These are phyloP conservation scores for Eueides isabella DNA, from an alignment of 1,140 invertebrate species.

Conservation along the genomic window DNA sequence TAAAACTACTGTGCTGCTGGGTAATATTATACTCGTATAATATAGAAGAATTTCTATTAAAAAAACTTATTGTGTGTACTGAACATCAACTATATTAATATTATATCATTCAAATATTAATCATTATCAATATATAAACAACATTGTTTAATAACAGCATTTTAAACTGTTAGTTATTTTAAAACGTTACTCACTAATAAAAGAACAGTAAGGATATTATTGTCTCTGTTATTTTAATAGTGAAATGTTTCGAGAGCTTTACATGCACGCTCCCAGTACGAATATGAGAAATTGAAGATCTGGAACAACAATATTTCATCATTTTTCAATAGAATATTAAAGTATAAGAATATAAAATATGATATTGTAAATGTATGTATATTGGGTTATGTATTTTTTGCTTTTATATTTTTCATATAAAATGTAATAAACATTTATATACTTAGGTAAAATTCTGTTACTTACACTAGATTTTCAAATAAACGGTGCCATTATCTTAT, in stretches of 20 bases:
- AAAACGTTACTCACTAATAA: not conserved
- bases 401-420: not conserved
- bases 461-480: not conserved
- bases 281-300: not conserved
- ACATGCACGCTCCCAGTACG: not conserved
- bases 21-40: too few relatives aligned
- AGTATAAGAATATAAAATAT: not conserved
- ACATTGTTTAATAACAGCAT: not conserved
- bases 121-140: not conserved
- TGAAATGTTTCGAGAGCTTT: not conserved
- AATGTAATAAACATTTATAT: too few relatives aligned
- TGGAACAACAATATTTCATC: not conserved
- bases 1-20: too few relatives aligned
- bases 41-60: too few relatives aligned
- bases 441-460: not conserved
- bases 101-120: too few relatives aligned
- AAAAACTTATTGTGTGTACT: too few relatives aligned
- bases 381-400: not conserved
- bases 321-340: not conserved
- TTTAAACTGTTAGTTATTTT: not conserved
- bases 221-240: slow-evolving; percentile 5
- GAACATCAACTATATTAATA: too few relatives aligned
- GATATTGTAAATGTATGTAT: too few relatives aligned
- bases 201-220: not conserved
- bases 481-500: not conserved